Evolutionary conservation across 2,888 invertebrate genomes (phyloP), one percentile per base, ranked within the genome.

Genomic region (Drosophila sordidula): DNA sequence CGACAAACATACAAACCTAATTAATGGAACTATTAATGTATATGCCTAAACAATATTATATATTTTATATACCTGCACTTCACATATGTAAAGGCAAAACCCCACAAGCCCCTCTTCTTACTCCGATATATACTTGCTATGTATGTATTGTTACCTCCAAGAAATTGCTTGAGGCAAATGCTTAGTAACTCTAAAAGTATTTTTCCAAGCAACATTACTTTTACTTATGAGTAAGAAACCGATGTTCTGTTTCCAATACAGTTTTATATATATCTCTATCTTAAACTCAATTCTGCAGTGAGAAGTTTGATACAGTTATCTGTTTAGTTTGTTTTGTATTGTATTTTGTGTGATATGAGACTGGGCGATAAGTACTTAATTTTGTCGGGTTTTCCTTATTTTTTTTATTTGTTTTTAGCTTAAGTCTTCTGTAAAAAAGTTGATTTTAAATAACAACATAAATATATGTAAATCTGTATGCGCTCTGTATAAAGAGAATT

Each of bases 21-120:
- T 71, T 71, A 70, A 59, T 57, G 73, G 69, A 78, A 67, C 61
- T 81, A 57, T 68, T 68, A 50, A 75, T 67, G 66, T 66, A 77
- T 67, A 75, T 65, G 76, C 56, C 55, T 63, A 42, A 74, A 64
- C 14, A 59, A 59, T 56, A 72, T 70, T 68, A 77, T 83, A 87
- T 88, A 87, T 83, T 88, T 83, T 83, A 76, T 83, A 83, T 88
- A 88, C 66, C 62, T 65, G 70, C 81, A 79, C 80, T 70, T 57
- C 39, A 59, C 54, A 63, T 61, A 78, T 74, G 70, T 67, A 78
- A 70, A 71, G 64, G 58, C 66, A 67, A 65, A 57, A 11, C 32
- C 55, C 64, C 41, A 63, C 46, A 57, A 52, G 14, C 22, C 42
- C 34, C 11, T 12, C 50, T 61, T 54, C 44, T 25, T 14, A 44